Evolutionary conservation across 2,888 invertebrate genomes (phyloP), one percentile per base, ranked within the genome.

Genomic region (Cheilosia vulpina): DNA sequence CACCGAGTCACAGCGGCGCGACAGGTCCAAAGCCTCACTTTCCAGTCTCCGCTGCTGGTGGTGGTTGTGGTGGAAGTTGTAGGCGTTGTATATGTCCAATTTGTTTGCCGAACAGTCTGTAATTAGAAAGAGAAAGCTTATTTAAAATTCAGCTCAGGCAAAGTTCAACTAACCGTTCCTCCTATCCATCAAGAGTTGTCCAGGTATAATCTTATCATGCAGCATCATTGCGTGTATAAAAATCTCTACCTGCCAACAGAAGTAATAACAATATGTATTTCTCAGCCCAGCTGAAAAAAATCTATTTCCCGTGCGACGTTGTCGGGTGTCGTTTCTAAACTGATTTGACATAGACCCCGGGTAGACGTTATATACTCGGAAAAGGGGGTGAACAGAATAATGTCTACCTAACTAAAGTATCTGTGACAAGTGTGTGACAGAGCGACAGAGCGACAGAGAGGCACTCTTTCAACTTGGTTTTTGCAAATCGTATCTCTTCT

Each of bases 1-100:
- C 3, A 90, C 89, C 19, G 91, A 91, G 88, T 91, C 91, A 65
- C 91, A 90, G 60, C 91, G 91, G 1, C 91, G 89, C 1, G 92
- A 93, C n/a, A 92, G 88, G 87, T 92, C 92, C 57, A 92, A 88
- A 11, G 91, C 92, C 87, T 90, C 90, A 6, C 88, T 87, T 13
- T 89, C 87, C 21, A 90, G 71, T 6, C 38, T 9, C 24, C 65
- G 57, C 19, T 68, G 43, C 17, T 89, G 89, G 53, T 89, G 89
- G 71, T 52, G 31, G 9, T 50, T 57, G 11, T 65, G 55, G 9
- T 90, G 90, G 84, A 90, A 91, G 78, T 90, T 90, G 72, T 91
- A 92, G 53, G 90, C 88, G 21, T 89, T 87, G 72, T 91, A 92
- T 45, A 90, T 87, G 87, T 92, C 91, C 88, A 90, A 87, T 88